Evolutionary conservation across 2,113 vertebrate species (phyloP).

Genomic region (Psettodes erumei): DNA sequence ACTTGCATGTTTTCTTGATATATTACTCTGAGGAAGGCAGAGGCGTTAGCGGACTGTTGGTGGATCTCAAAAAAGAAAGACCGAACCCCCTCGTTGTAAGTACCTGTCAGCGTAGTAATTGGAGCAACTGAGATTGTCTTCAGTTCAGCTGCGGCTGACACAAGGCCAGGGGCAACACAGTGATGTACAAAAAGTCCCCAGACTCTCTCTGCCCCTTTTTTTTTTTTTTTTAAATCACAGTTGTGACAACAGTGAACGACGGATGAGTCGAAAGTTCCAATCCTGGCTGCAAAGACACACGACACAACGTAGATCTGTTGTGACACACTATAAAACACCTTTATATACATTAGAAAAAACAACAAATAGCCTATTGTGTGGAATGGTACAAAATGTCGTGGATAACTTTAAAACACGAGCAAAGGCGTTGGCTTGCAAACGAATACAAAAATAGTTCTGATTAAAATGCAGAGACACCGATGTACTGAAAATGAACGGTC

Average conservation of each 20-base stretch:
- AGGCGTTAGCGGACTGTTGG: not conserved
- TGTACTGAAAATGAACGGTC: constrained; percentile 18
- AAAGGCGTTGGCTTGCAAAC: constrained; percentile 33
- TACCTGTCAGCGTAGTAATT: not conserved
- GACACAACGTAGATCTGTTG: constrained; percentile 10
- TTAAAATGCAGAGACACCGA: constrained; percentile 59
- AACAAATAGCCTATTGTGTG: constrained; percentile 53
- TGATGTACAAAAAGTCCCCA: not conserved
- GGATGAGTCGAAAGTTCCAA: not conserved
- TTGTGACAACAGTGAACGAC: too few relatives aligned
- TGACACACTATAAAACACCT: constrained; percentile 72
- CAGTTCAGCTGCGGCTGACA: not conserved
- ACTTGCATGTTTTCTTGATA: not conserved
- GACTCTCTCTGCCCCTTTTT: not conserved
- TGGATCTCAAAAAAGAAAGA: too few relatives aligned
- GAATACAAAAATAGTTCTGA: constrained; percentile 77
- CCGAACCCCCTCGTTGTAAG: not conserved
- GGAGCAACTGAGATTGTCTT: not conserved
- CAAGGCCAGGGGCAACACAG: not conserved
- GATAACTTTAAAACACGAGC: constrained; percentile 57
- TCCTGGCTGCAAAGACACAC: not conserved
- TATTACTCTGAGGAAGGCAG: not conserved
- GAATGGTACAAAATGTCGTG: constrained; percentile 66
- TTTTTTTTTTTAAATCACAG: too few relatives aligned
- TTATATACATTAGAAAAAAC: constrained; percentile 76